Conservation (phyloP, 2,888 invertebrate species). For the Hypomecis punctinalis region DNA sequence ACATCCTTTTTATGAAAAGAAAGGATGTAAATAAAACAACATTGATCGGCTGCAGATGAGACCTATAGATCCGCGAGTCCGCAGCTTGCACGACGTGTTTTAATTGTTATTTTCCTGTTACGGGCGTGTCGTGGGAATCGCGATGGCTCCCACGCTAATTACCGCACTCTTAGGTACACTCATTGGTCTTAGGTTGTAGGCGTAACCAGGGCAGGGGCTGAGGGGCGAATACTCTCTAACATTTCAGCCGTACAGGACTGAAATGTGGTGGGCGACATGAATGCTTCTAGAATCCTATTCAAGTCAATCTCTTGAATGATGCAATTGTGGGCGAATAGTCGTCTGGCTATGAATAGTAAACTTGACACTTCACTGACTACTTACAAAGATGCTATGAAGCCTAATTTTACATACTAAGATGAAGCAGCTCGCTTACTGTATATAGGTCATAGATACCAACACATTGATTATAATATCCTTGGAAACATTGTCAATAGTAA, state of each 20-base stretch:
- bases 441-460: too few species aligned
- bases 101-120: conserved; percentile 71
- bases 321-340: neutral
- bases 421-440: too few species aligned
- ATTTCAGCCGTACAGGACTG: neutral
- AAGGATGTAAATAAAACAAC: neutral
- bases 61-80: conserved; percentile 8
- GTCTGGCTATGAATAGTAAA: neutral
- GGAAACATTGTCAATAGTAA: too few species aligned
- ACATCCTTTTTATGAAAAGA: neutral
- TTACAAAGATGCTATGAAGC: too few species aligned
- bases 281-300: neutral
- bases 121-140: conserved; percentile 72
- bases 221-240: neutral
- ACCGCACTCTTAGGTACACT: conserved; percentile 61
- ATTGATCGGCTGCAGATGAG: conserved; percentile 1
- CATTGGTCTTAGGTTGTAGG: conserved; percentile 53
- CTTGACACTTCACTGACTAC: neutral
- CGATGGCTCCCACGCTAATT: conserved; percentile 77
- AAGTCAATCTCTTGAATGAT: neutral
- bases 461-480: too few species aligned
- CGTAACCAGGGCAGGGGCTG: conserved; percentile 8
- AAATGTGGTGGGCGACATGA: neutral
- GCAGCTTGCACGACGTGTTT: conserved; percentile 49
- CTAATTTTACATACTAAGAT: too few species aligned